A percentile compares a stretch with the other conserved stretches of the same genome.
Evolutionary conservation across 92 coral and sea anemone species (phyloP).

Genomic region (Porites evermanni): DNA sequence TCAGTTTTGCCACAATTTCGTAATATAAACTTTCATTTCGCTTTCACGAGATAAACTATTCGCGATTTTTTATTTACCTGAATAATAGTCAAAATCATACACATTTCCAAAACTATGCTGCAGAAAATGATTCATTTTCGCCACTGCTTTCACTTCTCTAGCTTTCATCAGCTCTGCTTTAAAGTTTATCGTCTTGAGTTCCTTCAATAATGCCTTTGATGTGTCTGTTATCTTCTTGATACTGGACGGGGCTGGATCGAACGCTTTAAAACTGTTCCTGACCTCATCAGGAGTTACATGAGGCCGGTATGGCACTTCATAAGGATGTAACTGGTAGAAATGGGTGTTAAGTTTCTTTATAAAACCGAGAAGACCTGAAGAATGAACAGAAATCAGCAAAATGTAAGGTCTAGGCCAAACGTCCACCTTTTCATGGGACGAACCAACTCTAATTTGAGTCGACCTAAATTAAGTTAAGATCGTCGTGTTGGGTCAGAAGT

Average conservation of each 20-base stretch:
- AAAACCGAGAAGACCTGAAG: conserved; percentile 67
- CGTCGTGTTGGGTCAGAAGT: no score
- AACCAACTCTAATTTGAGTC: no score
- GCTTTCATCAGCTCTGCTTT: conserved; percentile 63
- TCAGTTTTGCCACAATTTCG: no score
- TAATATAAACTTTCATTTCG: no score
- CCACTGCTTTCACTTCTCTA: conserved; percentile 81
- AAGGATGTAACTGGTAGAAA: conserved; percentile 70
- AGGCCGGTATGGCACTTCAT: conserved; percentile 63
- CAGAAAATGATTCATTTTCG: conserved; percentile 75
- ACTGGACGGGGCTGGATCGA: conserved; percentile 70
- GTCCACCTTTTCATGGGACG: no score
- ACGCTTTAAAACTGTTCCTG: conserved; percentile 63
- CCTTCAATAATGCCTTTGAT: conserved; percentile 57
- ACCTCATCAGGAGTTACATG: conserved; percentile 55
- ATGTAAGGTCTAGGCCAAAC: background rate
- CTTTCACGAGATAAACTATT: no score
- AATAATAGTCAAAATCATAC: conserved; percentile 86
- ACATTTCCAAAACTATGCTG: conserved; percentile 90
- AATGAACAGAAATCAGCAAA: background rate
- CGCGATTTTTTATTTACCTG: conserved; percentile 37
- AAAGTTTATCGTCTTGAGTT: conserved; percentile 53
- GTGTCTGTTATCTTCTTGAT: conserved; percentile 78
- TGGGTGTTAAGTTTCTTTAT: conserved; percentile 63
- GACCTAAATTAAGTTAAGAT: no score